Base-by-base conservation (phyloP, 2,888 invertebrate species). In the Caenorhabditis sp. region DNA sequence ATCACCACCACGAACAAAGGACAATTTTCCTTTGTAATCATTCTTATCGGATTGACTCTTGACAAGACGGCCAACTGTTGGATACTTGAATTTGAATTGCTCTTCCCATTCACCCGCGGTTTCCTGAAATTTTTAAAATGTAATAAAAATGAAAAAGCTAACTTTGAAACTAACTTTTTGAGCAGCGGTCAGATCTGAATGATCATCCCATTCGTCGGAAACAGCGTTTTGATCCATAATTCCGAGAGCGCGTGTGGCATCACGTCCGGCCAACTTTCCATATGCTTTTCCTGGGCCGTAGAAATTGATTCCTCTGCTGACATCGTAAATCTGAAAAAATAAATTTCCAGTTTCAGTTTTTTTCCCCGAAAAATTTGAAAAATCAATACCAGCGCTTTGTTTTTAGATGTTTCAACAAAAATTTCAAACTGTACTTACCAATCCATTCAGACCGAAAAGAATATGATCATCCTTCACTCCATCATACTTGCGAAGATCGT, bases 241-340 rank as follows among this genome's bases (percentile, higher is more conserved):
- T 24, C 79, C 84, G 8, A 86, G 74, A 1, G 86, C 82, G 6
- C 86, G 81, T 23, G 86, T 86, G 10, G 85, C 86, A 60, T 86
- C 86, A 64, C 81, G 83, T 1, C 86, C 82, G 57, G 85, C 78
- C 26, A 86, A 66, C 19, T 69, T 78, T 54, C 79, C 83, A 63
- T 86, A 86, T 0, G 85, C 66, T 31, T 79, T 80, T 23, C 82
- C 84, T 10, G 84, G 84, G 5, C 86, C 86, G 66, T 86, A 86
- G 71, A 85, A 86, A 27, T 76, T 67, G 5, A 61, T 78, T 43
- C 84, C 86, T 21, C 81, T 81, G 8, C 85, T 79, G 27, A 86
- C 85, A 66, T 86, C 86, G 61, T 80, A 86, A 51, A 86, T 84
- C 85, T 85, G 43, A 21, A 79, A 76, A 17, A 14, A 27, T 36